Percentiles rank a stretch among this genome's conserved stretches.
These are phyloP conservation scores for Microdon myrmicae DNA, from an alignment of 2,888 invertebrate species.

Conservation along the genomic window DNA sequence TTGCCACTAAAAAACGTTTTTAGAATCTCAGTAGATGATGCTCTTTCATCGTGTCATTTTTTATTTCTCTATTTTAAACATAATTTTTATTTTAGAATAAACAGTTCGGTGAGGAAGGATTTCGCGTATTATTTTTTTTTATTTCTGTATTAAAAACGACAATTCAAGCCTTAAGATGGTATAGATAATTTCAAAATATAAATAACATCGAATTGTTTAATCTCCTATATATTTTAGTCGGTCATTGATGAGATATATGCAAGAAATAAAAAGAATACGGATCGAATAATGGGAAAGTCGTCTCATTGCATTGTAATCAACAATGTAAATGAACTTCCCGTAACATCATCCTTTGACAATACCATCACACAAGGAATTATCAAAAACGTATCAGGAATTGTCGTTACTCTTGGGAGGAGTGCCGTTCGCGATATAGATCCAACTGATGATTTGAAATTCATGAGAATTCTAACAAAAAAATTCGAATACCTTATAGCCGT, in stretches of 20 bases:
- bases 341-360: slow-evolving; percentile 60
- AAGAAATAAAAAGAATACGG: slow-evolving; percentile 56
- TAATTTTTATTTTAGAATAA: too few relatives aligned
- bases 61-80: too few relatives aligned
- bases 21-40: too few relatives aligned
- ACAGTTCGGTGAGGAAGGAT: too few relatives aligned
- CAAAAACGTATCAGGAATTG: slow-evolving; percentile 56
- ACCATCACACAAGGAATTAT: slow-evolving; percentile 60
- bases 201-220: background rate
- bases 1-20: too few relatives aligned
- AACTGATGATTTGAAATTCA: slow-evolving; percentile 59
- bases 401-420: slow-evolving; percentile 59
- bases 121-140: too few relatives aligned
- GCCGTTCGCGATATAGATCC: slow-evolving; percentile 62
- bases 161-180: too few relatives aligned
- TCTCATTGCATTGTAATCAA: slow-evolving; percentile 59
- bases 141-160: too few relatives aligned
- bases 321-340: slow-evolving; percentile 56
- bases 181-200: too few relatives aligned
- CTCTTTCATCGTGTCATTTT: too few relatives aligned
- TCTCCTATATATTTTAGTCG: slow-evolving; percentile 31
- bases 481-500: slow-evolving; percentile 62
- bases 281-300: slow-evolving; percentile 59
- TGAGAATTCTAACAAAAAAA: slow-evolving; percentile 63
- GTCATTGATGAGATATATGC: slow-evolving; percentile 58